Evolutionary conservation across 2,888 invertebrate species (phyloP).

Genomic region (Unio delphinus): DNA sequence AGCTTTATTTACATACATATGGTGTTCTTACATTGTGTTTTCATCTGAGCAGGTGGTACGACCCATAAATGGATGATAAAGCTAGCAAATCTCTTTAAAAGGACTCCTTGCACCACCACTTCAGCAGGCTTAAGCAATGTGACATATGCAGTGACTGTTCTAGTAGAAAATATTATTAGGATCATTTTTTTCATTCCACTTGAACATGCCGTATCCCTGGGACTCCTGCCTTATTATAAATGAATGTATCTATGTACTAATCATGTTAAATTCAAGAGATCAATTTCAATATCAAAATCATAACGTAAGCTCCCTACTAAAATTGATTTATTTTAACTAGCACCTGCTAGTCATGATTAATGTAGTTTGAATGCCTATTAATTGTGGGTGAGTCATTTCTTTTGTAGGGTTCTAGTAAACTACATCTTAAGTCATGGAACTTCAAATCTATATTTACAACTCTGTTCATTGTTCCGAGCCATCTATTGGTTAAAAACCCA

Average conservation of each 20-base stretch:
- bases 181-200: no score
- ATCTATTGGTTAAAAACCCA: no score
- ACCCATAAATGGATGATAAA: no score
- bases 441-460: slow-evolving; percentile 34
- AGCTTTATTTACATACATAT: slow-evolving; percentile 40
- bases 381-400: slow-evolving; percentile 30
- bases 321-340: slow-evolving; percentile 25
- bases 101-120: no score
- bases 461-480: slow-evolving; percentile 26
- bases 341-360: slow-evolving; percentile 35
- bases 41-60: no score
- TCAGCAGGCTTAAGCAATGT: no score
- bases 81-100: no score
- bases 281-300: slow-evolving; percentile 7
- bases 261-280: slow-evolving; percentile 7
- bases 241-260: slow-evolving; percentile 16
- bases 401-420: slow-evolving; percentile 1
- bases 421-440: background rate
- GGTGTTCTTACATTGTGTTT: slow-evolving; percentile 16
- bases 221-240: slow-evolving; percentile 3
- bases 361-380: slow-evolving; percentile 35
- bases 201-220: no score
- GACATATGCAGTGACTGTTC: no score
- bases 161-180: no score
- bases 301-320: slow-evolving; percentile 8